Percentiles rank a stretch among this genome's conserved stretches.
These are phyloP conservation scores for Harpagifer antarcticus DNA, from an alignment of 2,797 vertebrate species.

Conservation along the genomic window DNA sequence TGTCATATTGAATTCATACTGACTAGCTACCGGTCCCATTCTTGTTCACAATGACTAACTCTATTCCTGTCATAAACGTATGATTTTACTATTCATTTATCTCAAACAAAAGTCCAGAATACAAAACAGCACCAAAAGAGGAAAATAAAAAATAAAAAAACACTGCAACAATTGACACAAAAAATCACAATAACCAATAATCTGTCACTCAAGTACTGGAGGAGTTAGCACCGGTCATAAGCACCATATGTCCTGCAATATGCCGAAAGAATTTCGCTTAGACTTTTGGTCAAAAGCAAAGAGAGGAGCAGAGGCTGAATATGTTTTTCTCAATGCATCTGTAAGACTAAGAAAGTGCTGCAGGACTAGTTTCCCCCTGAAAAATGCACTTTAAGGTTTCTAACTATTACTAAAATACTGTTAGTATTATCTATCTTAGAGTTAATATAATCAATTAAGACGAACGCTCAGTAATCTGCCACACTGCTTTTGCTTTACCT, in stretches of 20 bases:
- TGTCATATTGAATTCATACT: not conserved
- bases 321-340: not conserved
- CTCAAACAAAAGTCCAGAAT: not conserved
- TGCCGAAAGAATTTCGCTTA: not conserved
- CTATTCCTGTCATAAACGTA: constrained; percentile 1
- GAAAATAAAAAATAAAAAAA: not conserved
- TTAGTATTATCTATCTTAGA: constrained; percentile 14
- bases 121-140: constrained; percentile 44
- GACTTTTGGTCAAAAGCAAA: constrained; percentile 1
- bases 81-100: not conserved
- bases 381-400: constrained; percentile 17
- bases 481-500: constrained; percentile 2
- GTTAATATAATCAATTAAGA: constrained; percentile 23
- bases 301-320: not conserved
- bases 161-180: constrained; percentile 1
- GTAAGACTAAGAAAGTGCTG: constrained; percentile 58
- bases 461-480: constrained; percentile 29
- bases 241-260: constrained; percentile 53
- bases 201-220: constrained; percentile 38
- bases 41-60: not conserved
- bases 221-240: constrained; percentile 52
- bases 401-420: constrained; percentile 26
- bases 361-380: constrained; percentile 33
- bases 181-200: constrained; percentile 18
- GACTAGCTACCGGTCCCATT: not conserved